A percentile compares a stretch with the other conserved stretches of the same genome.
These are phyloP conservation scores for Sphenodon punctatus DNA, from an alignment of 2,797 vertebrate genomes.

Conservation along the genomic window DNA sequence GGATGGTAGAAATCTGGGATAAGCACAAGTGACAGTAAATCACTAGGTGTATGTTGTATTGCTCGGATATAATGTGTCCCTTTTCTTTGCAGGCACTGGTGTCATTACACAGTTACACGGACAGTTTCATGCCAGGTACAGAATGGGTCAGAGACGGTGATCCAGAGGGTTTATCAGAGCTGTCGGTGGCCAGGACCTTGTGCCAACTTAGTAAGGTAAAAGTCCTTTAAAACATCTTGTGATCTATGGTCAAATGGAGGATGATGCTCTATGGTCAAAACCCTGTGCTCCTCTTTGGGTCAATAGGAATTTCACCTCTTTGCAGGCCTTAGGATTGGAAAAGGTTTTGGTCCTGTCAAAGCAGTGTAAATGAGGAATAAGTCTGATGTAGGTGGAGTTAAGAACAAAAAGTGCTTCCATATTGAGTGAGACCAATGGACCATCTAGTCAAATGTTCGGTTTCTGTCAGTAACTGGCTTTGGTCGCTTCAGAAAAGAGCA, in stretches of 20 bases:
- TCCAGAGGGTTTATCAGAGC: slow-evolving; percentile 93
- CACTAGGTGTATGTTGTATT: neutral
- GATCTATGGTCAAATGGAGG: no score
- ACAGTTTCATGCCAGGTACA: slow-evolving; percentile 93
- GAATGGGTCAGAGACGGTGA: slow-evolving; percentile 90
- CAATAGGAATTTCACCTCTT: neutral
- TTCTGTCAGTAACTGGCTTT: no score
- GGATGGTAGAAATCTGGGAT: no score
- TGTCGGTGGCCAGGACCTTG: slow-evolving; percentile 96
- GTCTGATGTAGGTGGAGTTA: no score
- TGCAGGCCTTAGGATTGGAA: neutral
- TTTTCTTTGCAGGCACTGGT: slow-evolving; percentile 88
- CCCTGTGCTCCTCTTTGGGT: neutral
- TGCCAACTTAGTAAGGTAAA: slow-evolving; percentile 92
- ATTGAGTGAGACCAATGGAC: no score
- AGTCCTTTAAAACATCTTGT: neutral
- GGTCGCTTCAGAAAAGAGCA: no score
- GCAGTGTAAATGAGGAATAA: neutral
- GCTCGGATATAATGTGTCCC: neutral
- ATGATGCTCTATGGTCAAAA: neutral
- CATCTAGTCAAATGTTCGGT: no score
- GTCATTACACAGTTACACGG: slow-evolving; percentile 89
- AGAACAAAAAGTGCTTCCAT: no score
- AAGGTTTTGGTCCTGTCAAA: neutral
- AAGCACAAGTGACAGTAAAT: no score